phyloP scores from a whole-genome alignment of 1,140 invertebrate species.

The Magallana ariakensis region DNA sequence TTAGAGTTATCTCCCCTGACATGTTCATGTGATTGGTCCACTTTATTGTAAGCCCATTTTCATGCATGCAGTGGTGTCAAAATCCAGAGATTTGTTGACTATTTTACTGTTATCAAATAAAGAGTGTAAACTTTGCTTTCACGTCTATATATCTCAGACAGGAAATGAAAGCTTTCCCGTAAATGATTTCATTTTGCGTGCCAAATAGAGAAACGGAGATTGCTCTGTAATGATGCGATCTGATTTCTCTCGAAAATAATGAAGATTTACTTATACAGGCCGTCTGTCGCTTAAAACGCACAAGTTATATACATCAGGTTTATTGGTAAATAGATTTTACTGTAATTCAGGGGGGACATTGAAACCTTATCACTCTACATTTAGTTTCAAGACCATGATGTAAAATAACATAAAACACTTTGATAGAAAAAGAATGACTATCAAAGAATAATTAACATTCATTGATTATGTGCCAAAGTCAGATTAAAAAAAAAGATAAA shows the following conservation, averaged over 20 bases:
- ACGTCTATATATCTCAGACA: neutral
- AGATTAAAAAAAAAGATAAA: no score
- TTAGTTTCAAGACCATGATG: no score
- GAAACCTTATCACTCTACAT: no score
- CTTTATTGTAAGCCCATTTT: neutral
- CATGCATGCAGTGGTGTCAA: neutral
- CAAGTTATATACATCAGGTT: neutral
- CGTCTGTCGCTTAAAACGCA: neutral
- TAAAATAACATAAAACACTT: no score
- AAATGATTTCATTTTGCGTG: neutral
- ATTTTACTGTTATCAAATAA: neutral
- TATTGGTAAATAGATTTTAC: no score
- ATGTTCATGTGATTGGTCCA: neutral
- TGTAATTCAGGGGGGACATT: no score
- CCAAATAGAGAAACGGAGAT: neutral
- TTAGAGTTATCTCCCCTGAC: no score
- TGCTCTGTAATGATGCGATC: conserved; percentile 18
- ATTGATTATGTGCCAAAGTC: no score
- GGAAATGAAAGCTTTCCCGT: conserved; percentile 26
- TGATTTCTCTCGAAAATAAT: neutral
- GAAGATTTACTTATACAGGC: neutral
- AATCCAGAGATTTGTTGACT: neutral
- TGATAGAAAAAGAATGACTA: no score
- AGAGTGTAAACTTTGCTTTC: neutral
- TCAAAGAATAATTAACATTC: no score